These are phyloP conservation scores for Scolopax mira DNA, from an alignment of 2,113 vertebrate species.

Conservation along the genomic window DNA sequence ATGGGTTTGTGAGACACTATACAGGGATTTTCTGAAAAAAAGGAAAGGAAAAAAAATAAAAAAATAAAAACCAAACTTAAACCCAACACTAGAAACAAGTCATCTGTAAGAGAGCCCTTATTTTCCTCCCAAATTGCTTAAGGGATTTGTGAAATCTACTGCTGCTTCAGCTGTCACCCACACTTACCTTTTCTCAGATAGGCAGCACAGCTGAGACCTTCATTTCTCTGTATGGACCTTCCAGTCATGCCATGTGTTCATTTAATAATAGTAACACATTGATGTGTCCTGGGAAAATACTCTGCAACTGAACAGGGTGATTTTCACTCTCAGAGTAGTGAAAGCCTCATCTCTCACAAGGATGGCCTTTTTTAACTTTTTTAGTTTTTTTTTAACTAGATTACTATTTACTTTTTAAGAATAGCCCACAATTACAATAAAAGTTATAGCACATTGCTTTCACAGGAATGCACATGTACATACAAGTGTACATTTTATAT, in stretches of 20 bases:
- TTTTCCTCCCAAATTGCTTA: not conserved
- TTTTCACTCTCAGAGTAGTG: not conserved
- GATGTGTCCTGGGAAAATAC: rapidly evolving
- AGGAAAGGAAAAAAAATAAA: not conserved
- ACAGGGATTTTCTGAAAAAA: not conserved
- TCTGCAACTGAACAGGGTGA: not conserved
- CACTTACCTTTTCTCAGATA: not conserved
- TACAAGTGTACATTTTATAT: not conserved
- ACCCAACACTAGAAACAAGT: not conserved
- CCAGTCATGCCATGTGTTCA: not conserved
- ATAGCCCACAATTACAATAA: not conserved
- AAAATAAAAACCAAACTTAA: not conserved
- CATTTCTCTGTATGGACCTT: not conserved
- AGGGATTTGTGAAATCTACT: not conserved
- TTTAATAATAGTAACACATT: not conserved
- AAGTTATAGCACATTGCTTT: not conserved
- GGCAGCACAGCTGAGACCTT: not conserved
- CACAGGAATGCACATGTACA: not conserved
- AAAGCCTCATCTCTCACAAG: not conserved
- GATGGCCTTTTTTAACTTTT: not conserved
- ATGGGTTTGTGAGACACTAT: not conserved
- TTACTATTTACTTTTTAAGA: not conserved
- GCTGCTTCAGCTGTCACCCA: not conserved
- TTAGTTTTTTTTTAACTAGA: too few relatives aligned
- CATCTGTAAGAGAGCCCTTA: not conserved